Evolutionary conservation across 1,140 invertebrate genomes (phyloP), one percentile per base, ranked within the genome.

Genomic region (Trissolcus basalis): DNA sequence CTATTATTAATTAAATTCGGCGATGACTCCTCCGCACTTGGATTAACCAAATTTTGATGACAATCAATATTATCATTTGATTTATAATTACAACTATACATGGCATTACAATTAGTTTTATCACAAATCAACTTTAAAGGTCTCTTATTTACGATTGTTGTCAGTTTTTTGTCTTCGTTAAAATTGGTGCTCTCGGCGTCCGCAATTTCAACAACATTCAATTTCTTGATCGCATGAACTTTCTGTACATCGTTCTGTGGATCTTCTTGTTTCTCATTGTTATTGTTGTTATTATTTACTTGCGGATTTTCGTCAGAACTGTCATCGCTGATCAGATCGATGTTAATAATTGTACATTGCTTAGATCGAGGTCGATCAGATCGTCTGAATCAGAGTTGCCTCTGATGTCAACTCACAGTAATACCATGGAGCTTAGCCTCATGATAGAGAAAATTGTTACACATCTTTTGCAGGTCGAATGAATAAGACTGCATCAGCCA

Each of bases 311-410:
- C 53, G 8, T 61, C 50, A 11, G 1, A 64, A 55, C 61, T 47
- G 11, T 83, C 77, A 19, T 83, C 71, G 10, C 84, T 83, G 16
- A 56, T 49, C 59, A 88, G 72, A 78, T 85, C 82, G 53, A 86
- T 86, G 59, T 85, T 69, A 7, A 59, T 60, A 15, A 69, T 19
- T 48, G 80, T 80, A 33, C 74, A 44, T 44, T 78, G 43, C 12
- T 54, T 27, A 36, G 55, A 49, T 39, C 59, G 44, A 9, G 14
- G 48, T 55, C 60, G 54, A 72, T 73, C 51, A 48, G 44, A 69
- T 60, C 15, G 53, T 2, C 19, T 64, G 5, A 47, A 51, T 53
- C 54, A 53, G 63, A 53, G 19, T 14, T 64, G 4, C 8, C 32
- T 43, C 13, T 72, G 45, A 65, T 72, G 59, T 53, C 39, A 47